Conservation (phyloP, 2,888 invertebrate genomes). For the Cryptocephalus moraei region DNA sequence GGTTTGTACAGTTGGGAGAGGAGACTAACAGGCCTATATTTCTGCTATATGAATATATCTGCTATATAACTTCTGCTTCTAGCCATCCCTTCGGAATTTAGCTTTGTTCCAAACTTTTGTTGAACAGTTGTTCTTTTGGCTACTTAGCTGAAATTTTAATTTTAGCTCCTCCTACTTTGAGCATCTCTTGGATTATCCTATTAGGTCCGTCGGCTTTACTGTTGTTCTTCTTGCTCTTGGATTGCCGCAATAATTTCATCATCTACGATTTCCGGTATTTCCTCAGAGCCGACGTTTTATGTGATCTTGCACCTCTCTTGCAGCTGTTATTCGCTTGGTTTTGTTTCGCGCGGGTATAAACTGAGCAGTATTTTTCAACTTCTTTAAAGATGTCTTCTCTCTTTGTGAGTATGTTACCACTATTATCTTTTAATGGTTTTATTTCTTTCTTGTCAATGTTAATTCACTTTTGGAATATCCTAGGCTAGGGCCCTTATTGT, state of each 20-base stretch:
- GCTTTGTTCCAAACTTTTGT: not conserved
- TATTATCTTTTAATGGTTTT: not conserved
- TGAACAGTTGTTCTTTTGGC: not conserved
- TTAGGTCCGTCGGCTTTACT: not conserved
- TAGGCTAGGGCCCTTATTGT: too few species aligned
- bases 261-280: not conserved
- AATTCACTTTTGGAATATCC: not conserved
- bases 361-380: not conserved
- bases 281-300: not conserved
- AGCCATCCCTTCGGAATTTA: not conserved
- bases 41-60: not conserved
- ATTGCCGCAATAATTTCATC: not conserved
- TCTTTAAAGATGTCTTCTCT: not conserved
- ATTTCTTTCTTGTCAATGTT: not conserved
- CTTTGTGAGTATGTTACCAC: not conserved
- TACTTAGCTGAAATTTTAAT: too few species aligned
- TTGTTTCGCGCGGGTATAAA: not conserved
- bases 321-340: not conserved
- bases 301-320: not conserved
- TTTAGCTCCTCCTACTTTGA: not conserved
- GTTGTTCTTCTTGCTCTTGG: not conserved
- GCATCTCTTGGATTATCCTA: not conserved
- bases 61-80: not conserved
- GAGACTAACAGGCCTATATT: not conserved
- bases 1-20: not conserved